Evolutionary conservation across 2,113 vertebrate species (phyloP).

Genomic region (Chionis minor): DNA sequence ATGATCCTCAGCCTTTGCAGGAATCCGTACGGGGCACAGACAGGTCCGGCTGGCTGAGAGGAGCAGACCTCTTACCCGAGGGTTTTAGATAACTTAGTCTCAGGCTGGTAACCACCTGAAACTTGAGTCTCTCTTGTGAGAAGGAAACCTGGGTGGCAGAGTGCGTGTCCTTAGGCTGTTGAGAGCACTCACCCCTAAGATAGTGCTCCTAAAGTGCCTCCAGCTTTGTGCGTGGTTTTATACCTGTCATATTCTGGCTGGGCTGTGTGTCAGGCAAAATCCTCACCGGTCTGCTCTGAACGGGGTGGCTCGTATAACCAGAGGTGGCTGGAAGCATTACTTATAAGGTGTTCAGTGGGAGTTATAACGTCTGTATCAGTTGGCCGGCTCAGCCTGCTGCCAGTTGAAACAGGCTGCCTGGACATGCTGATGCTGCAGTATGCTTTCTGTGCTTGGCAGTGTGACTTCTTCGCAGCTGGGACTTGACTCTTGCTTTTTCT

Average conservation of each 20-base stretch:
- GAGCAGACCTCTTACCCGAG: background rate
- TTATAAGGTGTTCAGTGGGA: background rate
- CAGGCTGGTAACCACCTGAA: background rate
- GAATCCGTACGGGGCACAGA: background rate
- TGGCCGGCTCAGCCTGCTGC: background rate
- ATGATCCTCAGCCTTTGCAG: background rate
- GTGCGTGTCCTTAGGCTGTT: background rate
- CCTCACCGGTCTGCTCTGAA: background rate
- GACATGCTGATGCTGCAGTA: background rate
- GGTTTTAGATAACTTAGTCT: background rate
- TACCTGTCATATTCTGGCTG: background rate
- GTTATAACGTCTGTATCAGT: rapidly evolving
- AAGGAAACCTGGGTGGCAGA: background rate
- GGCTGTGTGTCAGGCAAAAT: background rate
- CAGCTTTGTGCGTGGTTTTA: background rate
- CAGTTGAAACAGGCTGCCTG: background rate
- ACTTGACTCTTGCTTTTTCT: background rate
- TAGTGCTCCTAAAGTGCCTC: rapidly evolving
- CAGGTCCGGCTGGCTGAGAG: background rate
- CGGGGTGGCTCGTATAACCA: background rate
- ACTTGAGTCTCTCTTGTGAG: background rate
- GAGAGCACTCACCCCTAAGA: background rate
- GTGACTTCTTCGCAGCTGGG: background rate
- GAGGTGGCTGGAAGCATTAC: background rate
- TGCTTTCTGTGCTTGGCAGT: background rate